A percentile compares a stretch with the other conserved stretches of the same genome.
Evolutionary conservation across 2,797 vertebrate species (phyloP).

Genomic region (Sebastes taczanowskii): DNA sequence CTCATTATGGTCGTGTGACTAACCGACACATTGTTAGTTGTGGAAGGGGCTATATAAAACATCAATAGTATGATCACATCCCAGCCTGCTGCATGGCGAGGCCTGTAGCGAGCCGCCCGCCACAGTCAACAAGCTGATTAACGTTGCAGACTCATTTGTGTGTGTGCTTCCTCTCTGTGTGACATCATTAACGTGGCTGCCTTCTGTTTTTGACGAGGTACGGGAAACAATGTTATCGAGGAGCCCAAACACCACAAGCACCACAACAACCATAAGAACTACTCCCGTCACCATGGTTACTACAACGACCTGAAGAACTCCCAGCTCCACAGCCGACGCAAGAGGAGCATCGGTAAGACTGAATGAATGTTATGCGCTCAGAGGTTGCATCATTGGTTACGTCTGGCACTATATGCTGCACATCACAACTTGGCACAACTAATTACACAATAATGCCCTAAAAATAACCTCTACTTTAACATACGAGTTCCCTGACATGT

Average conservation of each 20-base stretch:
- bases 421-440: slow-evolving; percentile 31
- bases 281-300: slow-evolving; percentile 77
- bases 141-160: slow-evolving; percentile 15
- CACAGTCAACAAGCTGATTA: slow-evolving; percentile 28
- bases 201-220: slow-evolving; percentile 78
- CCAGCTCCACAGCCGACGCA: slow-evolving; percentile 90
- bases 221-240: slow-evolving; percentile 88
- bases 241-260: slow-evolving; percentile 86
- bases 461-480: slow-evolving; percentile 46
- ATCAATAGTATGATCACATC: slow-evolving; percentile 38
- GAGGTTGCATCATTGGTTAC: slow-evolving; percentile 40
- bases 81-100: slow-evolving; percentile 27
- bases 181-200: slow-evolving; percentile 69
- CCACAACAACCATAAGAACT: slow-evolving; percentile 82
- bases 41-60: slow-evolving; percentile 60
- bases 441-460: slow-evolving; percentile 13
- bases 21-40: slow-evolving; percentile 62
- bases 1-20: slow-evolving; percentile 64
- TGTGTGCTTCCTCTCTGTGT: slow-evolving; percentile 23
- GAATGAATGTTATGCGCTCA: not conserved
- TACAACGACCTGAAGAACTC: slow-evolving; percentile 89
- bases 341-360: slow-evolving; percentile 92
- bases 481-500: not conserved
- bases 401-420: not conserved
- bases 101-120: slow-evolving; percentile 29